Conservation (phyloP, 2,797 vertebrate genomes). For the Petrocephalus schoutedeni region DNA sequence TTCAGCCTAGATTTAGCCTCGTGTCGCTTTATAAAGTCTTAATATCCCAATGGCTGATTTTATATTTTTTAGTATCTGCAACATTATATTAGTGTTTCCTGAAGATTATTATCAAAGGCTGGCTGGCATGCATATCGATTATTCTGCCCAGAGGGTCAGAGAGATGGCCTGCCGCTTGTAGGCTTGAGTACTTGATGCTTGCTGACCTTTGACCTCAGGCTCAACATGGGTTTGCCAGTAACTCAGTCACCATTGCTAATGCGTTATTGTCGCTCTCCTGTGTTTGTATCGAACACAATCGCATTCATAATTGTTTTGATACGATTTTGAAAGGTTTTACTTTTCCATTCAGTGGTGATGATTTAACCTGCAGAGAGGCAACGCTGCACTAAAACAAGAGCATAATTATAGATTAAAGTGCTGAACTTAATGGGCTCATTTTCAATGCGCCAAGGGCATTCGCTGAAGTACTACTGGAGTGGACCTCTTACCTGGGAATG, state of each 20-base stretch:
- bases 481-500: conserved; percentile 51
- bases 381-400: conserved; percentile 55
- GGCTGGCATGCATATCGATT: neutral
- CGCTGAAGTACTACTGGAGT: conserved; percentile 57
- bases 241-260: neutral
- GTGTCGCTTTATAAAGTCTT: neutral
- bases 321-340: conserved; percentile 34
- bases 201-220: neutral
- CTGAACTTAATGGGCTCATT: conserved; percentile 66
- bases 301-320: conserved; percentile 49
- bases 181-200: neutral
- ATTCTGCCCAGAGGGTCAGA: neutral
- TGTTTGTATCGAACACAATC: conserved; percentile 38
- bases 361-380: conserved; percentile 52
- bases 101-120: neutral
- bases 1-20: neutral
- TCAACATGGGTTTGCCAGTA: neutral
- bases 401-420: conserved; percentile 68
- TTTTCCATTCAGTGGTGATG: conserved; percentile 34
- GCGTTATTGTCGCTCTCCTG: conserved; percentile 31
- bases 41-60: neutral
- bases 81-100: neutral
- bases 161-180: neutral
- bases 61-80: neutral
- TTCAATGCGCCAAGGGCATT: conserved; percentile 64